Evolutionary conservation across 2,113 vertebrate species (phyloP).

Genomic region (Eidolon helvum): DNA sequence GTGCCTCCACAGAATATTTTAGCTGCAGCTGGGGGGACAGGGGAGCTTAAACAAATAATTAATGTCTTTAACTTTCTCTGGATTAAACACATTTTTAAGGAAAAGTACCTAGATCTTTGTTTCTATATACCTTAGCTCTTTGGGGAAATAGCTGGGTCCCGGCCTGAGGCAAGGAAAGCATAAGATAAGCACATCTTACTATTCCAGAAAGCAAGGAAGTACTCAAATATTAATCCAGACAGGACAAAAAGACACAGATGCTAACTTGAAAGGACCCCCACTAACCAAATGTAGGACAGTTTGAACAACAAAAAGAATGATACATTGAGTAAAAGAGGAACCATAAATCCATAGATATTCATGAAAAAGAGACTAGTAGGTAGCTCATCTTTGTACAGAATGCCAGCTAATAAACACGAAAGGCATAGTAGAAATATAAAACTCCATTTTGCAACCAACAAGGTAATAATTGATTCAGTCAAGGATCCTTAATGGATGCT

Average conservation of each 20-base stretch:
- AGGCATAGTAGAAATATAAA: neutral
- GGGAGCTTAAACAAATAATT: neutral
- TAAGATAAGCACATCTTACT: neutral
- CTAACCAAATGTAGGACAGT: neutral
- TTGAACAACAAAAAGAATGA: neutral
- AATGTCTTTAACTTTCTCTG: neutral
- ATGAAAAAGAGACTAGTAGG: neutral
- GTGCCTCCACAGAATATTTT: neutral
- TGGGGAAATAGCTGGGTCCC: neutral
- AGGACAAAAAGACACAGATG: neutral
- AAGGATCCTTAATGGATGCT: neutral
- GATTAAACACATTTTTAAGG: neutral
- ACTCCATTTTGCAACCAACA: neutral
- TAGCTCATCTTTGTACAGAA: neutral
- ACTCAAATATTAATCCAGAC: neutral
- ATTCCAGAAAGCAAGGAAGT: neutral
- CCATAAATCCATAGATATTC: neutral
- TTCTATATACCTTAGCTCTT: conserved; percentile 7
- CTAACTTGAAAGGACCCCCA: neutral
- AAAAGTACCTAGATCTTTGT: neutral
- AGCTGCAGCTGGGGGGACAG: neutral
- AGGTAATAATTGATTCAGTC: neutral
- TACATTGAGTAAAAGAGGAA: neutral
- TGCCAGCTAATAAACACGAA: neutral
- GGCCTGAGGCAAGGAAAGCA: neutral